phyloP scores from a whole-genome alignment of 1,140 invertebrate genomes.

The Philopotamus ludificatus region DNA sequence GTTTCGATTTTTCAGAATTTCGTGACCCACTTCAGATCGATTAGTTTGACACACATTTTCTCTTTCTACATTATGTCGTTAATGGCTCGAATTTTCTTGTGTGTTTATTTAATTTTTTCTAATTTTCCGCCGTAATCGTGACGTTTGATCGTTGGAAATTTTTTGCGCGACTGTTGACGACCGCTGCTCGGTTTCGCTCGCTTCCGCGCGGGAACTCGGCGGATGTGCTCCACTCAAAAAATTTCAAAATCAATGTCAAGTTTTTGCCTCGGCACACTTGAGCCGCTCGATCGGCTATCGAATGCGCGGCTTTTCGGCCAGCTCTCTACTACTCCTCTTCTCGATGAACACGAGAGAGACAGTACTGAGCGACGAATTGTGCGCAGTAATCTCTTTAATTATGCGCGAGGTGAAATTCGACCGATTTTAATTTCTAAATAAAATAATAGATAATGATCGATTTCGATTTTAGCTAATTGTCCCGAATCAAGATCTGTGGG shows the following conservation, averaged over 20 bases:
- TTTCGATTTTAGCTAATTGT: constrained; percentile 2
- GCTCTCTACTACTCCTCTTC: constrained; percentile 3
- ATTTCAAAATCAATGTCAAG: constrained; percentile 29
- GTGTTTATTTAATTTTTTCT: too few relatives aligned
- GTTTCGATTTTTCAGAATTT: too few relatives aligned
- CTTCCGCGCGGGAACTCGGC: background rate
- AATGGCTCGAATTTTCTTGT: too few relatives aligned
- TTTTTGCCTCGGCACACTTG: constrained; percentile 20
- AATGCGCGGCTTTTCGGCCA: background rate
- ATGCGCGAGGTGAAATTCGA: constrained; percentile 1
- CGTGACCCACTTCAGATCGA: too few relatives aligned
- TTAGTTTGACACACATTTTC: too few relatives aligned
- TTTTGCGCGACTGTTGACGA: too few relatives aligned
- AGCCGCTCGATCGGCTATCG: background rate
- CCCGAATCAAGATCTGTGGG: background rate
- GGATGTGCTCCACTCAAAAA: constrained; percentile 3
- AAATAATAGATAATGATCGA: background rate
- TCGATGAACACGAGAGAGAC: too few relatives aligned
- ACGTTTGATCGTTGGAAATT: too few relatives aligned
- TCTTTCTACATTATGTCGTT: too few relatives aligned
- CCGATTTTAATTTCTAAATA: background rate
- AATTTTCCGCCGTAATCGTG: too few relatives aligned
- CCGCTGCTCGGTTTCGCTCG: too few relatives aligned
- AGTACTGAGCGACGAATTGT: too few relatives aligned
- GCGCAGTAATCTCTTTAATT: background rate